Evolutionary conservation across 2,888 invertebrate genomes (phyloP).

Genomic region (Petrolisthes manimaculis): DNA sequence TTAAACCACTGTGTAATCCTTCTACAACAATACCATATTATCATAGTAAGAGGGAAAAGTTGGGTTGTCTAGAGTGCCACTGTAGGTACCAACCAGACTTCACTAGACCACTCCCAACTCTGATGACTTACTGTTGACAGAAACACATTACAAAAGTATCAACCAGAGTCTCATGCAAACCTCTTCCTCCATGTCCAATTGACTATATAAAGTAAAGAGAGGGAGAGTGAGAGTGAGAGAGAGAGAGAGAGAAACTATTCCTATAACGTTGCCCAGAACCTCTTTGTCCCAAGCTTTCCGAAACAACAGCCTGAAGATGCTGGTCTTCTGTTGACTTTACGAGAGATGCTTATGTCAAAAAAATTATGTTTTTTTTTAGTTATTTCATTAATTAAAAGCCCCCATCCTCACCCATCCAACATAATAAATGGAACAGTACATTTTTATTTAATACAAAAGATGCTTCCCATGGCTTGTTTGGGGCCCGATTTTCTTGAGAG

Average conservation of each 20-base stretch:
- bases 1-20: too few species aligned
- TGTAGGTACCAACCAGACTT: background rate
- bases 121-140: background rate
- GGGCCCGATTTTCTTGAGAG: background rate
- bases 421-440: background rate
- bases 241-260: constrained; percentile 25
- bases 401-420: background rate
- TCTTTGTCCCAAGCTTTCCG: constrained; percentile 26
- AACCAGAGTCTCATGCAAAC: constrained; percentile 44
- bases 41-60: background rate
- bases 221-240: constrained; percentile 16
- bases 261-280: constrained; percentile 31
- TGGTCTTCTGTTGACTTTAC: background rate
- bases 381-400: background rate
- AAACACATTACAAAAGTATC: constrained; percentile 28
- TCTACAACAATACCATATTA: too few species aligned
- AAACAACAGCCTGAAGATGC: background rate
- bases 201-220: constrained; percentile 28
- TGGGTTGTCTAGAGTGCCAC: background rate
- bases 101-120: background rate
- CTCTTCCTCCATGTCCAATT: constrained; percentile 40
- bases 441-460: background rate
- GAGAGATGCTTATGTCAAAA: background rate
- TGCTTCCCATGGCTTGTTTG: background rate
- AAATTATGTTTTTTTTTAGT: background rate